phyloP scores from a whole-genome alignment of 2,888 invertebrate genomes.

The Scaptomyza parva region DNA sequence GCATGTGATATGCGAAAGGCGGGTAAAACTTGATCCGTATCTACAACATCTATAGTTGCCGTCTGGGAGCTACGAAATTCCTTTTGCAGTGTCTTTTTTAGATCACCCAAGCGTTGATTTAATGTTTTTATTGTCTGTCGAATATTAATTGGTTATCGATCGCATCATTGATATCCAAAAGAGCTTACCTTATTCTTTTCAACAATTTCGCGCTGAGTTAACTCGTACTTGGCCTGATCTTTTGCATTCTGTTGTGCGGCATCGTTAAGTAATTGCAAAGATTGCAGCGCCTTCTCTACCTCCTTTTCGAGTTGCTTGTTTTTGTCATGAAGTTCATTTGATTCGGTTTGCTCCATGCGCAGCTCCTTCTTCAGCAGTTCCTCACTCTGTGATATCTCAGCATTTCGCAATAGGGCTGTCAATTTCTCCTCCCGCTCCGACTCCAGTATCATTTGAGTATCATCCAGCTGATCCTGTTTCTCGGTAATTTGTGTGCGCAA shows the following conservation, averaged over 20 bases:
- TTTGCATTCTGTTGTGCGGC: constrained; percentile 67
- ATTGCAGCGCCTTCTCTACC: constrained; percentile 82
- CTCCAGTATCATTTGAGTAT: constrained; percentile 76
- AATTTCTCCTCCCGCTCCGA: constrained; percentile 90
- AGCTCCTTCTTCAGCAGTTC: constrained; percentile 91
- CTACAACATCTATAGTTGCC: constrained; percentile 55
- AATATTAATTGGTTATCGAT: background rate
- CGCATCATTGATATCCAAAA: background rate
- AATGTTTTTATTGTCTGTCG: constrained; percentile 92
- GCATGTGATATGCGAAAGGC: constrained; percentile 48
- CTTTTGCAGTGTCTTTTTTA: constrained; percentile 95
- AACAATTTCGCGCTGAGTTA: constrained; percentile 86
- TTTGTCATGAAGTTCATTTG: constrained; percentile 86
- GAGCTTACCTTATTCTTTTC: constrained; percentile 87
- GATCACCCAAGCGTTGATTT: constrained; percentile 94
- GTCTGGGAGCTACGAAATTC: constrained; percentile 87
- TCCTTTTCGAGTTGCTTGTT: constrained; percentile 86
- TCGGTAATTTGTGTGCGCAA: constrained; percentile 76
- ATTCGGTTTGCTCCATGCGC: constrained; percentile 89
- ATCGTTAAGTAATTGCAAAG: constrained; percentile 69
- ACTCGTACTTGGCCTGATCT: constrained; percentile 74
- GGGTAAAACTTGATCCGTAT: constrained; percentile 53
- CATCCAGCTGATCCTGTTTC: constrained; percentile 78
- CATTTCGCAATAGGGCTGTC: constrained; percentile 90
- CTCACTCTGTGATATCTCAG: constrained; percentile 92